Percentiles rank a stretch among this genome's conserved stretches.
Conservation (phyloP, 2,113 vertebrate species). For the Tachysurus fulvidraco region DNA sequence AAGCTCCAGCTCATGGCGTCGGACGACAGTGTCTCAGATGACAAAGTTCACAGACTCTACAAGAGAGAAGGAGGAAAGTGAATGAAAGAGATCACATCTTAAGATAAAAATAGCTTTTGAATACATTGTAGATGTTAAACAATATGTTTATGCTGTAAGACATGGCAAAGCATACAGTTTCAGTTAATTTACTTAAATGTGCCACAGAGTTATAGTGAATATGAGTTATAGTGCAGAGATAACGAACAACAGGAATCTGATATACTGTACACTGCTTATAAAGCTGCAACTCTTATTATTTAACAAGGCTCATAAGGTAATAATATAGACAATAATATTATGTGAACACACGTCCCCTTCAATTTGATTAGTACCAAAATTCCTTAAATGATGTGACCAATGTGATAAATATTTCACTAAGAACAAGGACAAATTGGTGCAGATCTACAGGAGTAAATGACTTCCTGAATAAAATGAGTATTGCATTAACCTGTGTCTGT, state of each 20-base stretch:
- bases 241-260: not conserved
- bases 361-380: not conserved
- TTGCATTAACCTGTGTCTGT: not conserved
- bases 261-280: not conserved
- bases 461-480: not conserved
- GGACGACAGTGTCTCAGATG: conserved; percentile 77
- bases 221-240: not conserved
- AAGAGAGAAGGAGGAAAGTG: conserved; percentile 6
- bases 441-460: not conserved
- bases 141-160: not conserved
- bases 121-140: not conserved
- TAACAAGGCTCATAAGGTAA: not conserved
- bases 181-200: not conserved
- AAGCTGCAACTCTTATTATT: not conserved
- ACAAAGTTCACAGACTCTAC: conserved; percentile 78
- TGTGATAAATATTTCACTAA: not conserved
- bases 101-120: not conserved
- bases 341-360: not conserved
- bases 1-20: conserved; percentile 99
- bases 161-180: not conserved
- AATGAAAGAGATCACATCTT: not conserved
- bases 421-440: not conserved
- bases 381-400: not conserved
- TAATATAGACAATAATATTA: not conserved
- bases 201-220: not conserved